Evolutionary conservation across 2,888 invertebrate species (phyloP).

Genomic region (Pseudanteris insignis): DNA sequence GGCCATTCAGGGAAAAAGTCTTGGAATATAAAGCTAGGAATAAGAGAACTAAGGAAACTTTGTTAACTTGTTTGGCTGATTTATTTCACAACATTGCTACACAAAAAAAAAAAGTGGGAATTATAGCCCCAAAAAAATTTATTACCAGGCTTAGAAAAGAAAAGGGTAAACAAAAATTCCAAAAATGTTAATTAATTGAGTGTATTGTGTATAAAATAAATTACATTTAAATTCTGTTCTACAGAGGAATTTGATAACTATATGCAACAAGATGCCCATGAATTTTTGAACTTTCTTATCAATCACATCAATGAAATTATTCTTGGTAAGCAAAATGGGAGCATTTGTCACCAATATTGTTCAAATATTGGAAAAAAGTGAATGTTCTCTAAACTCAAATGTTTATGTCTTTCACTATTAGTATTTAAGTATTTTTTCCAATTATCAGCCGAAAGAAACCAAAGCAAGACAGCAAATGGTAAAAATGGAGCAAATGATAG

Average conservation of each 20-base stretch:
- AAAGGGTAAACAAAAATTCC: conserved; percentile 75
- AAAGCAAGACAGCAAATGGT: conserved; percentile 70
- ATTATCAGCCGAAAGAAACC: conserved; percentile 77
- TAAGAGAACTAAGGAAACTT: conserved; percentile 94
- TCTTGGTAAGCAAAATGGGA: conserved; percentile 83
- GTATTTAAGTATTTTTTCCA: no score
- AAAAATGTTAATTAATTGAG: no score
- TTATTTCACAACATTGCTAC: conserved; percentile 99
- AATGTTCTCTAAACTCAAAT: no score
- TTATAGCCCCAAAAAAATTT: conserved; percentile 99
- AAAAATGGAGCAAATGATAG: conserved; percentile 69
- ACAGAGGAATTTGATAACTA: conserved; percentile 99
- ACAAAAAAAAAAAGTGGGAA: conserved; percentile 99
- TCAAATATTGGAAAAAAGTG: no score
- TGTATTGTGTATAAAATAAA: no score
- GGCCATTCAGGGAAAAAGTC: conserved; percentile 98
- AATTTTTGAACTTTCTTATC: conserved; percentile 98
- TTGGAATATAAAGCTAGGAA: conserved; percentile 97
- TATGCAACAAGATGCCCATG: conserved; percentile 99
- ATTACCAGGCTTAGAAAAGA: conserved; percentile 97
- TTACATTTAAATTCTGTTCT: neutral
- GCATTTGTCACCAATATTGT: no score
- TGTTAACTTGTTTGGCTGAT: conserved; percentile 97
- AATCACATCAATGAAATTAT: conserved; percentile 99
- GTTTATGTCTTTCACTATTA: no score